These are phyloP conservation scores for Patella caerulea DNA, from an alignment of 2,888 invertebrate genomes.

Conservation along the genomic window DNA sequence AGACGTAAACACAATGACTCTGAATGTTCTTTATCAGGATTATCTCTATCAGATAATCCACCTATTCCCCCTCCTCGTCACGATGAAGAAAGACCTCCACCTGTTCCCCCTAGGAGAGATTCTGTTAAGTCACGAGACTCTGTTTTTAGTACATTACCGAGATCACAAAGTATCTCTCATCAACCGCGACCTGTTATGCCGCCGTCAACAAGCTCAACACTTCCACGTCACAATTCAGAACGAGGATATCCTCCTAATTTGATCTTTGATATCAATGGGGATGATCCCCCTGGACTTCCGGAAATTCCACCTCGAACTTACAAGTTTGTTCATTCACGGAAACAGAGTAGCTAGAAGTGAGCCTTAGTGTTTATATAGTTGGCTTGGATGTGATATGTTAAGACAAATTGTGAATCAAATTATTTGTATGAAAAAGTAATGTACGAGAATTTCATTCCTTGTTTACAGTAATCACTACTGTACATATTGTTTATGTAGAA, in stretches of 20 bases:
- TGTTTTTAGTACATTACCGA: constrained; percentile 37
- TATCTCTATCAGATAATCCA: constrained; percentile 76
- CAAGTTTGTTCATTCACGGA: constrained; percentile 52
- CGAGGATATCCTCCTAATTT: constrained; percentile 21
- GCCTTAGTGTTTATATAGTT: too few species aligned
- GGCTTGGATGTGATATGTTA: too few species aligned
- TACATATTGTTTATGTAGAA: too few species aligned
- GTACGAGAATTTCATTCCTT: too few species aligned
- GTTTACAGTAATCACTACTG: too few species aligned
- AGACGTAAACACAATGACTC: constrained; percentile 72
- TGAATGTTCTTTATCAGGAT: constrained; percentile 19
- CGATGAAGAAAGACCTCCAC: constrained; percentile 74
- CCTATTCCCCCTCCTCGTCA: constrained; percentile 80
- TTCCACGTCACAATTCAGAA: constrained; percentile 49
- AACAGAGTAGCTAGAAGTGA: constrained; percentile 57
- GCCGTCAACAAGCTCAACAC: constrained; percentile 47
- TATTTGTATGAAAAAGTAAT: too few species aligned
- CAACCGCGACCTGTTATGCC: constrained; percentile 43
- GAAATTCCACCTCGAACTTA: constrained; percentile 69
- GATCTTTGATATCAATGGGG: constrained; percentile 57
- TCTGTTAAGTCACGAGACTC: constrained; percentile 38
- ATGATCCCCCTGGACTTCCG: constrained; percentile 53
- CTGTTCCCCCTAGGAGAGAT: constrained; percentile 77
- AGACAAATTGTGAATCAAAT: too few species aligned
- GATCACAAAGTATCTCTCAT: constrained; percentile 51